Evolutionary conservation across 1,140 invertebrate species (phyloP).

Genomic region (Euura lappo): DNA sequence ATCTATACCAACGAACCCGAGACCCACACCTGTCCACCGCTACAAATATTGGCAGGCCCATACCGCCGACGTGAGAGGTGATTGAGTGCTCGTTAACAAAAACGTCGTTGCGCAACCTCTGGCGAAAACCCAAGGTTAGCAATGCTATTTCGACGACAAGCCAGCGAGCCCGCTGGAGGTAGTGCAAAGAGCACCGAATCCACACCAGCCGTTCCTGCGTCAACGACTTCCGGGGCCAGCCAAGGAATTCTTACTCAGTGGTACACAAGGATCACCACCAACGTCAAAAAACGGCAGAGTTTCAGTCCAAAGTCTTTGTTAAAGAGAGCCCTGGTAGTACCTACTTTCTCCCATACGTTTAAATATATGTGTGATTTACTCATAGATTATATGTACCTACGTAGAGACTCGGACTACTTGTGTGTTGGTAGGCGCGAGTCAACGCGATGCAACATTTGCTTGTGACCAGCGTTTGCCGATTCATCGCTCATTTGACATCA

Average conservation of each 20-base stretch:
- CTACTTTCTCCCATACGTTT: not conserved
- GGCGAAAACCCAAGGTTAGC: constrained; percentile 26
- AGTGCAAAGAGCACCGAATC: constrained; percentile 21
- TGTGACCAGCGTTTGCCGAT: no score
- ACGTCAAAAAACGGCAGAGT: constrained; percentile 56
- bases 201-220: constrained; percentile 35
- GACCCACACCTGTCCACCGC: no score
- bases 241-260: constrained; percentile 52
- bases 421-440: no score
- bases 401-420: no score
- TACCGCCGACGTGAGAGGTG: no score
- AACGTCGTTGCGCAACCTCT: constrained; percentile 2
- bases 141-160: constrained; percentile 50
- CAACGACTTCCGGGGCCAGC: constrained; percentile 48
- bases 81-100: constrained; percentile 12
- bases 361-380: no score
- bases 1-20: no score
- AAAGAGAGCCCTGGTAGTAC: constrained; percentile 55
- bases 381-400: no score
- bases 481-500: no score
- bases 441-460: no score
- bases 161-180: constrained; percentile 47
- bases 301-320: constrained; percentile 54
- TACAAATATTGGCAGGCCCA: no score
- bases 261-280: constrained; percentile 59